Evolutionary conservation across 2,888 invertebrate species (phyloP), one percentile per base, ranked within the genome.

Genomic region (Entomobrya proxima): DNA sequence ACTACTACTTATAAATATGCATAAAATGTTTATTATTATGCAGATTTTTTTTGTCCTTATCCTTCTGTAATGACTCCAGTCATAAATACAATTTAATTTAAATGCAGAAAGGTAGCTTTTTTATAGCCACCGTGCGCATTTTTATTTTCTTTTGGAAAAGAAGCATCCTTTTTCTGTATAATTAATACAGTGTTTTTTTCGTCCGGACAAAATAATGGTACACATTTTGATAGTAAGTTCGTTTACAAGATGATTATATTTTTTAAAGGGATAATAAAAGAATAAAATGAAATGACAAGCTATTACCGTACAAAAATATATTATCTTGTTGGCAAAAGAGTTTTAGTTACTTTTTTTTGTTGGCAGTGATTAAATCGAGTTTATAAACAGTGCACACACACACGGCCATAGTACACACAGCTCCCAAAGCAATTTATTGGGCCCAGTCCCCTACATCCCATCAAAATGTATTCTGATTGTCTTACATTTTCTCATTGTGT

Each of bases 381-480:
- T 69, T 69, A 69, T 76, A 55, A 76, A 58, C 44, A 47, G 44
- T n/a, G n/a, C n/a, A n/a, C n/a, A n/a, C n/a, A n/a, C n/a, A n/a
- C n/a, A n/a, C n/a, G n/a, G n/a, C n/a, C n/a, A n/a, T n/a, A n/a
- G n/a, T n/a, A n/a, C n/a, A n/a, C 32, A 47, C 35, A 76, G 76
- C 47, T 78, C 80, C 80, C 80, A 80, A 44, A 80, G 72, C 80
- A 80, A 80, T 80, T 74, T 80, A 69, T 67, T 35, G 67, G 30
- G 37, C 11, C 11, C 21, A n/a, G n/a, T n/a, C 64, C 64, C 79
- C 64, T 79, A 52, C 79, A 67, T 44, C 50, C 67, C 32, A 21
- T 50, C 18, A 24, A 44, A 21, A 37, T 37, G 40, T 21, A 32
- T 5, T 32, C 7, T 69, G 37, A 69, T 69, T 69, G 69, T 69